Base-by-base conservation (phyloP, 2,113 vertebrate genomes). In the Istiophorus platypterus region DNA sequence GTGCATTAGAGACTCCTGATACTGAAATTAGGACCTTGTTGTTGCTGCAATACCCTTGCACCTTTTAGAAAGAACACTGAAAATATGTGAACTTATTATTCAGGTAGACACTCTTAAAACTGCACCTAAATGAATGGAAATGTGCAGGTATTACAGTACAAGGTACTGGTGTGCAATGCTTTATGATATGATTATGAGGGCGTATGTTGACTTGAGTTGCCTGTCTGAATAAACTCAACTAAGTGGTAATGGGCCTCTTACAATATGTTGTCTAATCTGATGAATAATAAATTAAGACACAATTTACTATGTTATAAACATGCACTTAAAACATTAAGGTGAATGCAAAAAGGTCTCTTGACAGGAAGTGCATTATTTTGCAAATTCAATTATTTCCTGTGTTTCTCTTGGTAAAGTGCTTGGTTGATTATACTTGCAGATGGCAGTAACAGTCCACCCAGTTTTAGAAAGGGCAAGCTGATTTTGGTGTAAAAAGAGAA, bases 1-100 rank as follows among this genome's bases (percentile, higher is more conserved):
- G 64, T 85, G 86, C 90, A 91, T 91, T 84, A 87, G 47, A 80
- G 68, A 37, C 62, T 72, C 49, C 58, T 76, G 69, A 72, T 75
- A 59, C 37, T 76, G 54, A 72, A 72, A 80, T 81, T 15, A 72
- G 20, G 41, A 85, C 20, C 2, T 78, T 87, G 51, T 75, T 72
- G 68, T 73, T 73, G 64, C 64, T 73, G 64, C 64, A 45, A n/a
- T 31, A 58, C 62, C n/a, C 34, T 51, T 27, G 26, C 72, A 72
- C 67, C 29, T 87, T 85, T 79, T 72, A 82, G 45, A 74, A 31
- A 75, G 13, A 84, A 87, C 58, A 74, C 64, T 34, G 31, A 34
- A 34, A 4, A 34, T 4, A 34, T n/a, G n/a, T n/a, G n/a, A n/a
- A n/a, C n/a, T n/a, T n/a, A n/a, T n/a, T n/a, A n/a, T n/a, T n/a